A percentile compares a stretch with the other conserved stretches of the same genome.
Conservation (phyloP, 1,140 invertebrate species). For the Heterodera carotae region DNA sequence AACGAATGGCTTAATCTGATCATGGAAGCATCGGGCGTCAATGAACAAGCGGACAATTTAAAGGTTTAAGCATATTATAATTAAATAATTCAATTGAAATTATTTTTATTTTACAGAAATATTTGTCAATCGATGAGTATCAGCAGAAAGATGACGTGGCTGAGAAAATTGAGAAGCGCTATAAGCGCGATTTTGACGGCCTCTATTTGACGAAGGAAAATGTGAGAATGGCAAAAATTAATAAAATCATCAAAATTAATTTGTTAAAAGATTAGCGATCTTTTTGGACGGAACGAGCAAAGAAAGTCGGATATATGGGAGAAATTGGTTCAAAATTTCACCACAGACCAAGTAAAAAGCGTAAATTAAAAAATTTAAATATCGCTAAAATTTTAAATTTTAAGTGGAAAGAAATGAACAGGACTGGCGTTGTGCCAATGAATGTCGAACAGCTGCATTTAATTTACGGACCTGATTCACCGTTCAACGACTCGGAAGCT, state of each 20-base stretch:
- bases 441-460: conserved; percentile 38
- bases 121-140: neutral
- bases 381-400: conserved; percentile 3
- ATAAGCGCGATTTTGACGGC: conserved; percentile 7
- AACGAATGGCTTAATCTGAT: conserved; percentile 36
- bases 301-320: conserved; percentile 35
- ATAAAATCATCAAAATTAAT: neutral
- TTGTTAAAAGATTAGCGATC: conserved; percentile 21
- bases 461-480: conserved; percentile 46
- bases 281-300: conserved; percentile 39
- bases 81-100: neutral
- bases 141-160: neutral
- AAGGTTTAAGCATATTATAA: conserved; percentile 20
- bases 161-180: conserved; percentile 14
- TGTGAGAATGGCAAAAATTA: conserved; percentile 15
- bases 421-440: conserved; percentile 43
- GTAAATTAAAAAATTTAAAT: neutral
- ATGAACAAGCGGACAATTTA: conserved; percentile 40
- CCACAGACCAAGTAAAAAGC: conserved; percentile 29
- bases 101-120: neutral
- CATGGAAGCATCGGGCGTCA: conserved; percentile 53
- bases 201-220: conserved; percentile 45
- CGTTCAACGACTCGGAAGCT: conserved; percentile 49
- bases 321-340: conserved; percentile 25
- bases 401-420: conserved; percentile 50